phyloP scores from a whole-genome alignment of 2,113 vertebrate genomes.

The Urocolius indicus region DNA sequence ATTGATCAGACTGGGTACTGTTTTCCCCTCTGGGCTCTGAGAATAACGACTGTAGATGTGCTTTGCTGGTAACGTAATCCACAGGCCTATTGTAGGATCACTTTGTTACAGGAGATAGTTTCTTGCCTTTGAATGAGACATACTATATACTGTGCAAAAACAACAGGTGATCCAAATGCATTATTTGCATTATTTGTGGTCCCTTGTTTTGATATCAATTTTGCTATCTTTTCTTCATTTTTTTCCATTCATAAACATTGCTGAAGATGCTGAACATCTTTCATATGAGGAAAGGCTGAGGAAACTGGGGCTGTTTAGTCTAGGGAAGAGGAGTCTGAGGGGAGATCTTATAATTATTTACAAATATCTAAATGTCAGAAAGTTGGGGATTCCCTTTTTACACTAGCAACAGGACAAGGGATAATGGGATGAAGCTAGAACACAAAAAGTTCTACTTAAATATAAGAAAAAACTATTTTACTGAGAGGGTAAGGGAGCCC shows the following conservation, averaged over 20 bases:
- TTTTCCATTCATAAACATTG: neutral
- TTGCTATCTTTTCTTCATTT: fast-evolving
- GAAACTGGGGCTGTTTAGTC: too few relatives aligned
- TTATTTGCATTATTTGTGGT: too few relatives aligned
- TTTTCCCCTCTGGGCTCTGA: neutral
- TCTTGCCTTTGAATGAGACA: neutral
- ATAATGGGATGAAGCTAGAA: too few relatives aligned
- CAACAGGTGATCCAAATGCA: neutral
- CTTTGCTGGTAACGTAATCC: neutral
- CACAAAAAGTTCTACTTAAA: too few relatives aligned
- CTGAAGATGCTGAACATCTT: neutral
- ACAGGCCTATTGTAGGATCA: neutral
- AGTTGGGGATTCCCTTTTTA: too few relatives aligned
- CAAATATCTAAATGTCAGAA: too few relatives aligned
- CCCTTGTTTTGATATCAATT: fast-evolving
- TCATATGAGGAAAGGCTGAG: too few relatives aligned
- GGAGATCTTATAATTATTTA: too few relatives aligned
- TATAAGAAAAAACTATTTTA: too few relatives aligned
- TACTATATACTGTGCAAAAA: neutral
- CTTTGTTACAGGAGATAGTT: neutral
- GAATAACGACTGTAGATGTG: neutral
- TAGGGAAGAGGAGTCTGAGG: too few relatives aligned
- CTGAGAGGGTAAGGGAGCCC: too few relatives aligned
- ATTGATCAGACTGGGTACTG: neutral
- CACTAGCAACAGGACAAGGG: too few relatives aligned